Base-by-base conservation (phyloP, 2,797 vertebrate genomes). In the Lates japonicus region DNA sequence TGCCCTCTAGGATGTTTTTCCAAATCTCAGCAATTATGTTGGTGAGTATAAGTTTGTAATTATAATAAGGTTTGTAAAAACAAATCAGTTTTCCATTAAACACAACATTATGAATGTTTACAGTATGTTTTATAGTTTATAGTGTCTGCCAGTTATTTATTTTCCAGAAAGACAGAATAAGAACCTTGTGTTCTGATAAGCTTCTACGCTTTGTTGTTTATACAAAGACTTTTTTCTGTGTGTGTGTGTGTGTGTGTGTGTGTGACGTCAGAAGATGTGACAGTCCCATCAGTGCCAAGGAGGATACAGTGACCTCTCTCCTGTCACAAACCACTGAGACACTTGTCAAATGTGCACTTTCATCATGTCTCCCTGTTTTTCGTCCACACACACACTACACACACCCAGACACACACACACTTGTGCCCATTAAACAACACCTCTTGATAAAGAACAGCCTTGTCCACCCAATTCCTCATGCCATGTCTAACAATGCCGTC, bases 341-440 rank as follows among this genome's bases (percentile, higher is more conserved):
- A 29, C 57, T 78, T 80, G 66, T 80, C 70, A 83, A 82, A 84
- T 64, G 19, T 60, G 61, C 66, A 59, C 55, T 85, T 87, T 81
- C 62, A 76, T 86, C 64, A 73, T 52, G 25, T 70, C 65, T 14
- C 74, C 22, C 31, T 64, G 25, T 59, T 61, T 69, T 46, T 64
- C 22, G 3, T 29, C 17, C 14, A 60, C 60, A 64, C 46, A 41
- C 37, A 59, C 4, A 42, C 7, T n/a, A n/a, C 22, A 64, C 37
- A 72, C 42, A 29, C 70, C 49, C 41, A 37, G 14, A 63, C 29
- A 16, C 64, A 25, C 29, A 42, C 69, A 46, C 46, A 3, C 10
- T n/a, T 22, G 48, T 25, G 66, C 60, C 1, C 31, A 70, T 19
- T 69, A 35, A 49, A 64, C 44, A 37, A 33, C 78, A 65, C 41